Evolutionary conservation across 2,888 invertebrate species (phyloP), one percentile per base, ranked within the genome.

Genomic region (Agonopterix arenella): DNA sequence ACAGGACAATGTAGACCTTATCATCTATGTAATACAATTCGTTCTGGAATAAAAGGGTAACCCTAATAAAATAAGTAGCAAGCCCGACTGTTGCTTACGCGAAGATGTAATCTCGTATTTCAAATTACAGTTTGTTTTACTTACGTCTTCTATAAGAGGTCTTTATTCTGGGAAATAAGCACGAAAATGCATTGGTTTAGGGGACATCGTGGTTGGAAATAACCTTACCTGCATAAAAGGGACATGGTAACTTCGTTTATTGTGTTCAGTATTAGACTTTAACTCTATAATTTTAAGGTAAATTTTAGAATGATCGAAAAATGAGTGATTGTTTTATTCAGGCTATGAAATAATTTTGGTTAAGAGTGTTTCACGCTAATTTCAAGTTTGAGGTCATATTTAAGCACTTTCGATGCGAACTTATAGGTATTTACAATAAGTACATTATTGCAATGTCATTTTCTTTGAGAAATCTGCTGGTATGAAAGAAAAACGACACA

Each of bases 91-190:
- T 84, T 81, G 82, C 79, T 83, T 82, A 82, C 79, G 80, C 79
- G 73, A 82, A 84, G 84, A 84, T 84, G 80, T 84, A 81, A 84
- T 84, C 84, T 84, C 80, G 80, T 81, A 83, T 82, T 84, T 83
- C 83, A 82, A 83, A 81, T 28, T 28, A 5, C 28, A 5, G 28
- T 28, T 28, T 28, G 28, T 28, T 28, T 1, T 28, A 5, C 7
- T 28, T 28, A 28, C 1, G 28, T 28, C 28, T 28, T 1, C 5
- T 28, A 28, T 28, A 5, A 4, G 5, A 28, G 7, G 4, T 28
- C 28, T 28, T 28, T 5, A 28, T 4, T 1, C 28, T 28, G 4
- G 28, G 28, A 28, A 7, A 28, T 28, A 28, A 28, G 28, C 0
- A 7, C 7, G 28, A 28, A 28, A 28, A 28, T 7, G 28, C 28